phyloP scores from a whole-genome alignment of 2,113 vertebrate genomes.

The Canis aureus region DNA sequence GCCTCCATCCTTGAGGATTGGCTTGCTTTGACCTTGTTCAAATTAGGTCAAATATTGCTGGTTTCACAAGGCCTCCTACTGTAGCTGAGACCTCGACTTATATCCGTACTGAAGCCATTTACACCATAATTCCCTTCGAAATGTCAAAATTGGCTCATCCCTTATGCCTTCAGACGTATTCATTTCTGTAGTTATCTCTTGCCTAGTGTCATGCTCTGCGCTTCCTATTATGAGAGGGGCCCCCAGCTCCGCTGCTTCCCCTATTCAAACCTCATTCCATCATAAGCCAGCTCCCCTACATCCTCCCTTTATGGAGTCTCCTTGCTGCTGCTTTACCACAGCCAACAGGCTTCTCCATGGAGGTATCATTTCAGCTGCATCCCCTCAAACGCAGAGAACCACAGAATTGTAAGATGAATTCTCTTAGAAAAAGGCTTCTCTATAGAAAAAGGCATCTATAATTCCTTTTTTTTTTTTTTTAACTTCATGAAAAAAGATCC shows the following conservation, averaged over 20 bases:
- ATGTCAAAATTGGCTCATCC: not conserved
- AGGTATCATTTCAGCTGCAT: not conserved
- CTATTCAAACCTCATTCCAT: not conserved
- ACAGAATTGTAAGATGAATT: not conserved
- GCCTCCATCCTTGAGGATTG: not conserved
- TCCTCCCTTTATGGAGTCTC: not conserved
- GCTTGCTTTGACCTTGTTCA: not conserved
- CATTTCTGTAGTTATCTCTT: constrained; percentile 15
- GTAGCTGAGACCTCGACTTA: not conserved
- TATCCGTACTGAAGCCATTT: not conserved
- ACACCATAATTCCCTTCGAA: not conserved
- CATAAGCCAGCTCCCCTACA: not conserved
- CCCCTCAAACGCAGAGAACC: not conserved
- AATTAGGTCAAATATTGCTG: constrained; percentile 1
- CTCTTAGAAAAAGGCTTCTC: not conserved
- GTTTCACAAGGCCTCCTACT: not conserved
- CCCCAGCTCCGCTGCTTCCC: no score
- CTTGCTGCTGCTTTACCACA: not conserved
- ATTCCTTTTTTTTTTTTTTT: not conserved
- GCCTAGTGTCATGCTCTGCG: not conserved
- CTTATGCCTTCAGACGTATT: not conserved
- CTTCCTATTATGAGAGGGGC: not conserved
- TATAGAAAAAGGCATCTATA: not conserved
- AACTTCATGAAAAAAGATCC: not conserved
- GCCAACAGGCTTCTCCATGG: not conserved